These are phyloP conservation scores for Sarcophaga caerulescens DNA, from an alignment of 2,888 invertebrate genomes.

Conservation along the genomic window DNA sequence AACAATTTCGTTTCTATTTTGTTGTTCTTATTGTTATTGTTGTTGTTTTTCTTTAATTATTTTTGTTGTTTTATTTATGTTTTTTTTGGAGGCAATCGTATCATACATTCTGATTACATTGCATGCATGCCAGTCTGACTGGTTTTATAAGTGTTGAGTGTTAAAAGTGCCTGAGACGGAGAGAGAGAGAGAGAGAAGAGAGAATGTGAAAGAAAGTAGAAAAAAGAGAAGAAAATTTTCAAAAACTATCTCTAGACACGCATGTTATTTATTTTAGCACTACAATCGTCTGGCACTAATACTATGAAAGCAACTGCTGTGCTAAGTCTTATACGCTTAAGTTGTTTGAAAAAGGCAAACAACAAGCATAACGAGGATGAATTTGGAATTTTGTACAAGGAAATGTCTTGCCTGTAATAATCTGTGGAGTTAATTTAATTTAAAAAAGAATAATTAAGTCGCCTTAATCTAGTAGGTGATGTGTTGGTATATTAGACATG, in stretches of 20 bases:
- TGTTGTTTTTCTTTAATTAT: not conserved
- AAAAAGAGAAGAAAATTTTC: slow-evolving; percentile 41
- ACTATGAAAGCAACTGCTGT: slow-evolving; percentile 13
- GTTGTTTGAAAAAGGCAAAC: too few relatives aligned
- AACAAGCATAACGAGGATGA: not conserved
- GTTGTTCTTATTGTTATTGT: slow-evolving; percentile 15
- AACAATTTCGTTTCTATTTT: slow-evolving; percentile 43
- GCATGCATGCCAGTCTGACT: not conserved
- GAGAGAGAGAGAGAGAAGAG: not conserved
- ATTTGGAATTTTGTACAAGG: slow-evolving; percentile 5
- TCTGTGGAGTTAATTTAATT: too few relatives aligned
- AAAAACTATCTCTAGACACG: slow-evolving; percentile 71
- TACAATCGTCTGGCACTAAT: slow-evolving; percentile 25
- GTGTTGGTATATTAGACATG: too few relatives aligned
- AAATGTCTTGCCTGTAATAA: too few relatives aligned
- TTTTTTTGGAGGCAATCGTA: not conserved
- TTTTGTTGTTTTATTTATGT: slow-evolving; percentile 9
- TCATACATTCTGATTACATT: not conserved
- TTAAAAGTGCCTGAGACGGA: not conserved
- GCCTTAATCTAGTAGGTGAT: too few relatives aligned
- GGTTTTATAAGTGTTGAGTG: not conserved
- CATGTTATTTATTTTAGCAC: slow-evolving; percentile 68
- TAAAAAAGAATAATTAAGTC: too few relatives aligned
- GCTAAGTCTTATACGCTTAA: too few relatives aligned
- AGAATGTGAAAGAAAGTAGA: not conserved